Conservation (phyloP, 1,140 invertebrate genomes). For the Zeugodacus cucurbitae region DNA sequence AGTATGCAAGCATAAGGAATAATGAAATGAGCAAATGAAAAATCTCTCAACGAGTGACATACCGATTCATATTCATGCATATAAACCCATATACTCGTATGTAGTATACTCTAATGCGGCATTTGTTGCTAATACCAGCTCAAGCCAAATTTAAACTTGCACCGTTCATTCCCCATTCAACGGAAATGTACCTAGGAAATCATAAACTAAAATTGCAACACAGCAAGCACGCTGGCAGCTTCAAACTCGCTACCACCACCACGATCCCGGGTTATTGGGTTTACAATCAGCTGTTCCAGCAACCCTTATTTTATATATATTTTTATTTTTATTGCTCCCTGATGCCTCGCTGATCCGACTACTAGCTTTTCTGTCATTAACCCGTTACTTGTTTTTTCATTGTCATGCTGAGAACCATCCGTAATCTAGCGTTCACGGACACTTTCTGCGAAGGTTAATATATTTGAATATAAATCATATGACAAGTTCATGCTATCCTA, state of each 20-base stretch:
- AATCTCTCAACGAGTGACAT: neutral
- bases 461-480: no score
- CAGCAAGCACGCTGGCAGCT: neutral
- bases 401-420: no score
- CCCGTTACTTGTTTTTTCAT: no score
- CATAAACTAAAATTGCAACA: neutral
- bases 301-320: no score
- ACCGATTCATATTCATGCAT: neutral
- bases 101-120: neutral
- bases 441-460: no score
- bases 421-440: no score
- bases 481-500: no score
- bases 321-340: no score
- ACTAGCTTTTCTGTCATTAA: no score
- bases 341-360: no score
- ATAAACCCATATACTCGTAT: neutral
- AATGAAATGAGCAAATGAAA: constrained; percentile 33
- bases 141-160: neutral
- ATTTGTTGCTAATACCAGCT: neutral
- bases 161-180: neutral
- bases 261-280: no score
- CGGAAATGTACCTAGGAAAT: neutral
- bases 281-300: no score
- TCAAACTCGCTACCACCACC: neutral
- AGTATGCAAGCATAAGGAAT: neutral